These are phyloP conservation scores for Spondyliosoma cantharus DNA, from an alignment of 2,797 vertebrate species.

Conservation along the genomic window DNA sequence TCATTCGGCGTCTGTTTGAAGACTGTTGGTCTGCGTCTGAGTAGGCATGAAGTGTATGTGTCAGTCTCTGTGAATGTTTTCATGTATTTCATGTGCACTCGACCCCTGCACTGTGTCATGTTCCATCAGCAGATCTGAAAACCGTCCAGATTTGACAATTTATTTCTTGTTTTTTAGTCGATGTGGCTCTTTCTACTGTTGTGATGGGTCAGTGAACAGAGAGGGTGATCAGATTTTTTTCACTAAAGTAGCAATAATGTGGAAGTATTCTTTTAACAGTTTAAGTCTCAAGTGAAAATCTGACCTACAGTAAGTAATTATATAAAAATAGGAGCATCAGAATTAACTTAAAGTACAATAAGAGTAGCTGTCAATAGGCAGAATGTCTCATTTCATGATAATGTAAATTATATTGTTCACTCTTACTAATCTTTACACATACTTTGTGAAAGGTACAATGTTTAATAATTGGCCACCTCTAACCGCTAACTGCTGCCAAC, in stretches of 20 bases:
- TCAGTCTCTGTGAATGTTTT: not conserved
- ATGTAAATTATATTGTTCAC: not conserved
- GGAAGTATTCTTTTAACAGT: too few species aligned
- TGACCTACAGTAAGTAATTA: not conserved
- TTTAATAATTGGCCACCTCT: too few species aligned
- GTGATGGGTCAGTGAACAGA: not conserved
- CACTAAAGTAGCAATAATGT: not conserved
- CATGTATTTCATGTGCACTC: not conserved
- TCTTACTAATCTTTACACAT: too few species aligned
- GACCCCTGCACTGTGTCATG: not conserved
- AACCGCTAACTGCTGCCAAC: too few species aligned
- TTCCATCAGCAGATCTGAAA: not conserved
- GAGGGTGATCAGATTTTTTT: not conserved
- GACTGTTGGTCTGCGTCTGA: not conserved
- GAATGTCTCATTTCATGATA: not conserved
- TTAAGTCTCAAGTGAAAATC: too few species aligned
- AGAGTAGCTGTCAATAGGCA: not conserved
- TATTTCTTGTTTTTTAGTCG: not conserved
- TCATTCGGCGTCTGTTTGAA: conserved; percentile 2
- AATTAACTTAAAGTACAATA: not conserved
- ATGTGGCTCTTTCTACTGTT: not conserved
- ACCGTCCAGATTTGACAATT: not conserved
- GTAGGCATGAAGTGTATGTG: not conserved
- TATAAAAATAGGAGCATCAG: not conserved
- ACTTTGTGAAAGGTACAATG: too few species aligned